Evolutionary conservation across 2,888 invertebrate species (phyloP), one percentile per base, ranked within the genome.

Genomic region (Monoplex corrugatus): DNA sequence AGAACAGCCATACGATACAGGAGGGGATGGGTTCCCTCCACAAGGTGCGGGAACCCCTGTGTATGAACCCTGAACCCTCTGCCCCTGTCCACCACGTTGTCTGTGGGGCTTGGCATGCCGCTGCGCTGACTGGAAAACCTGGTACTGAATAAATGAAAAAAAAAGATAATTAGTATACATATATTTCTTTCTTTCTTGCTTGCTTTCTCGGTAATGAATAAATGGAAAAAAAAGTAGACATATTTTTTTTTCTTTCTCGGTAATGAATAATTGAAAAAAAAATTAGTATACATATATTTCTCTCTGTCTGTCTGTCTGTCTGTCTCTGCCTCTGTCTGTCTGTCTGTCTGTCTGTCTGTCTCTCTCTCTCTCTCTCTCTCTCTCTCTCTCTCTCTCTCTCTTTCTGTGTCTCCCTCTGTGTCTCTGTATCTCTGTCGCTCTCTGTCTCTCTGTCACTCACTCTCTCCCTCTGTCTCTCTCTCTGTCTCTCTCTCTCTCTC

Each of bases 81-180:
- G 32, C 28, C 89, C 93, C 10, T 28, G 88, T 94, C 0, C 84
- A 85, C 6, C 57, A 78, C 8, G 89, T 94, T 23, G 89, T 82
- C 45, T 94, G 94, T 91, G 94, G 94, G 0, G 92, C 93, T 32
- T 94, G 94, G 94, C 94, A 94, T 90, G 93, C 93, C 68, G 92
- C 92, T 0, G 93, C 93, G 16, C 82, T 94, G 57, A 91, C 93
- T 23, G 94, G 94, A 3, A 84, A 90, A 50, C 94, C 94, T 50
- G 50, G 50, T 50, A 19, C 50, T 50, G 50, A 50, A 13, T 50
- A 13, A 13, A 50, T 50, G 50, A 50, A 13, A 16, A 13, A 13
- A 13, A 50, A 50, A 16, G 16, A 16, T 50, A 23, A 23, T 57
- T 57, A 5, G 16, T 57, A 1, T 57, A n/a, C n/a, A n/a, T 50